These are phyloP conservation scores for Drosophila nebulosa DNA, from an alignment of 1,140 invertebrate species.

Conservation along the genomic window DNA sequence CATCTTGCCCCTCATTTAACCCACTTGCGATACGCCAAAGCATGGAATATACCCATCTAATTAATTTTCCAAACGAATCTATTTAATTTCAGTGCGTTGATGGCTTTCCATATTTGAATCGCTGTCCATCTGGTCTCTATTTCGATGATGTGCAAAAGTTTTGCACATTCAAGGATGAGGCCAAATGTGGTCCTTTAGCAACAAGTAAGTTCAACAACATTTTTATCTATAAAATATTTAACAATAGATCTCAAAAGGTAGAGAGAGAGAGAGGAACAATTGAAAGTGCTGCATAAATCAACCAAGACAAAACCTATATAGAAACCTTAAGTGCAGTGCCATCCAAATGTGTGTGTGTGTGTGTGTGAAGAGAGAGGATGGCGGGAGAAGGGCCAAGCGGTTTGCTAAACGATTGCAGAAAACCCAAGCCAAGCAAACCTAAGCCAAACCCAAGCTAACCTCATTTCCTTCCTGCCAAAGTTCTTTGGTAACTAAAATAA, in stretches of 20 bases:
- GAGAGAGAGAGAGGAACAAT: constrained; percentile 33
- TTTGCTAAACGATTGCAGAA: constrained; percentile 63
- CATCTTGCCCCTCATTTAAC: too few relatives aligned
- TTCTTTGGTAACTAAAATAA: constrained; percentile 51
- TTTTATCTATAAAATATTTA: background rate
- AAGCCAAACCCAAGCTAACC: constrained; percentile 39
- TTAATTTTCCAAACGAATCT: too few relatives aligned
- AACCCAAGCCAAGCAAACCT: constrained; percentile 9
- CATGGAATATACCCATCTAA: background rate
- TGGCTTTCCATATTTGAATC: constrained; percentile 91
- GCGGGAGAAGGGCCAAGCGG: constrained; percentile 40
- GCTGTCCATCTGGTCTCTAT: constrained; percentile 93
- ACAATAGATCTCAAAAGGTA: background rate
- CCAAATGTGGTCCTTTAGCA: constrained; percentile 93
- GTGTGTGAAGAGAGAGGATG: background rate
- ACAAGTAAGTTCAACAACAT: constrained; percentile 88
- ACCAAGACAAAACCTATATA: constrained; percentile 26
- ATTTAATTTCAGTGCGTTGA: constrained; percentile 88
- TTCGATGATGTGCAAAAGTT: constrained; percentile 95
- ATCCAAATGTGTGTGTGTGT: constrained; percentile 4
- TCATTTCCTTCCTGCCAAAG: background rate
- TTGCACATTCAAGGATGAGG: constrained; percentile 94
- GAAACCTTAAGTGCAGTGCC: constrained; percentile 68
- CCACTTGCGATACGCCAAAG: too few relatives aligned
- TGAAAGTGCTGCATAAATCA: constrained; percentile 75